These are phyloP conservation scores for Cuculus canorus DNA, from an alignment of 2,797 vertebrate species.

Conservation along the genomic window DNA sequence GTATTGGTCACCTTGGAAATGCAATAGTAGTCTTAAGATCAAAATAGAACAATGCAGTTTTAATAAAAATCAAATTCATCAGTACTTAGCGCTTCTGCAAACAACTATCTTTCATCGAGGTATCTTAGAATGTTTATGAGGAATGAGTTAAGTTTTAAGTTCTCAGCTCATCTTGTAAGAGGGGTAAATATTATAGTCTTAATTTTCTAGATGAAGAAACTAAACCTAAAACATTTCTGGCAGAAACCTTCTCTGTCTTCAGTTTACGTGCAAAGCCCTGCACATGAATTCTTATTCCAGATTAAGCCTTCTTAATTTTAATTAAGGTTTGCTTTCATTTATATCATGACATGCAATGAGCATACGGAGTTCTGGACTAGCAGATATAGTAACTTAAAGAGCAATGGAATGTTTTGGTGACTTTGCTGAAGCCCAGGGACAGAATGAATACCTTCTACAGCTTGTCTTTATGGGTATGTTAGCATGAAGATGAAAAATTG, in stretches of 20 bases:
- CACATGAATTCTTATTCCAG: background rate
- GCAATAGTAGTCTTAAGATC: background rate
- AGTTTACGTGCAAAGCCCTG: background rate
- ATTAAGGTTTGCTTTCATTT: background rate
- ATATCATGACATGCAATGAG: background rate
- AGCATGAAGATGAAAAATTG: background rate
- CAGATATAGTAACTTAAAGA: background rate
- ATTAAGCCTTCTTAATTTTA: background rate
- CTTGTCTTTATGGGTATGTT: background rate
- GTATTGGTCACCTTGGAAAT: background rate
- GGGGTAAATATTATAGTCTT: background rate
- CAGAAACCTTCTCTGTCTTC: background rate
- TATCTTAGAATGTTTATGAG: background rate
- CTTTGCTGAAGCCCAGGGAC: background rate
- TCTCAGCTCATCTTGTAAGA: background rate
- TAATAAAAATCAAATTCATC: slow-evolving; percentile 21
- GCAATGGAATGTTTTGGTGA: background rate
- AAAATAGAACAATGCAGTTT: background rate
- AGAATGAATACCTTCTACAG: background rate
- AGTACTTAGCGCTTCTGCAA: background rate
- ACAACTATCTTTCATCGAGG: background rate
- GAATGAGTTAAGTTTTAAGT: background rate
- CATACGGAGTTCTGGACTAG: background rate
- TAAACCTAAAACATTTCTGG: background rate
- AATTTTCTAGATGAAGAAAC: slow-evolving; percentile 10